Percentiles rank a stretch among this genome's conserved stretches.
phyloP scores from a whole-genome alignment of 2,797 vertebrate species.

The Gadopsis bispinosus region DNA sequence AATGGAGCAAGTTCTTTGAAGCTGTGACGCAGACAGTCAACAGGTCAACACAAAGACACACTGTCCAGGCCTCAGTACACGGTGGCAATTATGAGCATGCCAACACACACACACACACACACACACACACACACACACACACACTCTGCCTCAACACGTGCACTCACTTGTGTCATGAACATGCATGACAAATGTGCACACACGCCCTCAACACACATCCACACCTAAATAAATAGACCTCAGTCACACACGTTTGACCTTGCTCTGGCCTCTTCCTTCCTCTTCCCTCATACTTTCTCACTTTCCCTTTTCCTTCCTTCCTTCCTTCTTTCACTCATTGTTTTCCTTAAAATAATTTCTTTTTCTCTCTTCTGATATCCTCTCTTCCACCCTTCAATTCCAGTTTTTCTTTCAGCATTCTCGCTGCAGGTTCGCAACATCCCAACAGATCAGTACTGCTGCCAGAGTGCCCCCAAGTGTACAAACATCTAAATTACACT shows the following conservation, averaged over 20 bases:
- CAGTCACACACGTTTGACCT: conserved; percentile 54
- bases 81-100: background rate
- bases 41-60: conserved; percentile 48
- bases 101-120: conserved; percentile 5
- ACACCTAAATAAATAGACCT: conserved; percentile 55
- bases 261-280: conserved; percentile 36
- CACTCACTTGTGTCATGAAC: conserved; percentile 18
- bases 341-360: conserved; percentile 10
- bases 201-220: conserved; percentile 25
- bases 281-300: conserved; percentile 22
- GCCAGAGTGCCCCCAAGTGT: conserved; percentile 81
- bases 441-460: conserved; percentile 63
- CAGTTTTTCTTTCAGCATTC: background rate
- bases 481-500: conserved; percentile 57
- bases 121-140: conserved; percentile 3
- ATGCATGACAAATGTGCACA: conserved; percentile 20
- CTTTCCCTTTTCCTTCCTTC: conserved; percentile 21
- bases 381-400: conserved; percentile 17
- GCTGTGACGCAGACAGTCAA: conserved; percentile 52
- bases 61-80: conserved; percentile 28
- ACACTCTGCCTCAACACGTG: background rate
- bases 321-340: conserved; percentile 10
- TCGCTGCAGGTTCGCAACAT: conserved; percentile 36
- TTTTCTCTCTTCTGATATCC: conserved; percentile 19
- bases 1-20: conserved; percentile 51